These are phyloP conservation scores for Papilio elwesi DNA, from an alignment of 2,888 invertebrate genomes.

Conservation along the genomic window DNA sequence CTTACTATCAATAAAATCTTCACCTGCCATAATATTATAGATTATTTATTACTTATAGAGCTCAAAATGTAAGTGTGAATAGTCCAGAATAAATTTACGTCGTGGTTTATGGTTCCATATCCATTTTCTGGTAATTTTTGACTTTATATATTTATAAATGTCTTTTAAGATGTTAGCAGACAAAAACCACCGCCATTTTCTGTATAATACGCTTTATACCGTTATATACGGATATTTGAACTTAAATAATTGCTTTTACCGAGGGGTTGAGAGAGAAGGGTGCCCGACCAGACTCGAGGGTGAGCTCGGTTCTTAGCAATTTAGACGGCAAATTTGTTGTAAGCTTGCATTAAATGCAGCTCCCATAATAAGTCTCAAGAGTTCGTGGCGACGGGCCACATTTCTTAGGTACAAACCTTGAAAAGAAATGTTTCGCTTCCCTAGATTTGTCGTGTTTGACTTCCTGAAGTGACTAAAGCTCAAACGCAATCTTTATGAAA, in stretches of 20 bases:
- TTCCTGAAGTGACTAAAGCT: conserved; percentile 2
- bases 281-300: conserved; percentile 17
- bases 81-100: too few relatives aligned
- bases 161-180: too few relatives aligned
- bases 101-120: too few relatives aligned
- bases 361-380: conserved; percentile 26
- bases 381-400: conserved; percentile 11
- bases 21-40: too few relatives aligned
- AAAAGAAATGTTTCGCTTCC: background rate
- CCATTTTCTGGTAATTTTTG: too few relatives aligned
- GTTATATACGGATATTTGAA: conserved; percentile 5
- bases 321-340: conserved; percentile 26
- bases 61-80: too few relatives aligned
- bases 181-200: background rate
- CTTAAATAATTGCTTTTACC: conserved; percentile 30
- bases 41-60: too few relatives aligned
- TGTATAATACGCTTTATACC: background rate
- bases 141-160: too few relatives aligned
- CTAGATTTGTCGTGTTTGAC: background rate
- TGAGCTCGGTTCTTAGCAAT: conserved; percentile 12
- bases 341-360: conserved; percentile 26
- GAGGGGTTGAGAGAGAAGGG: conserved; percentile 22
- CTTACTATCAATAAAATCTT: too few relatives aligned
- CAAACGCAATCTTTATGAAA: conserved; percentile 4
- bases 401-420: background rate